phyloP scores from a whole-genome alignment of 1,140 invertebrate species.

The Mycetomoellerius zeteki region DNA sequence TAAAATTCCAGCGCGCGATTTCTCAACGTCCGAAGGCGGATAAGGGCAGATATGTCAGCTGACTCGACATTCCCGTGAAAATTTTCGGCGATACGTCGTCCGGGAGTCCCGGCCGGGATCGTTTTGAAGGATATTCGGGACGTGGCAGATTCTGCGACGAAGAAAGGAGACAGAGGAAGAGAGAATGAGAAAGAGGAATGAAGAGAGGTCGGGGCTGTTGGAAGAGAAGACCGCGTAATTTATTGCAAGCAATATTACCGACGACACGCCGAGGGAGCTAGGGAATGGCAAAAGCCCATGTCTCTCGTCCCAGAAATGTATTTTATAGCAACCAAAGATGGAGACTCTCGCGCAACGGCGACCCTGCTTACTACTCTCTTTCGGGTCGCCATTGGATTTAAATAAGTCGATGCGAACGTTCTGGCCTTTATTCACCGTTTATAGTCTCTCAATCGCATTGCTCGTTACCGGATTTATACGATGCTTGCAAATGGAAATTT shows the following conservation, averaged over 20 bases:
- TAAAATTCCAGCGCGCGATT: constrained; percentile 41
- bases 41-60: constrained; percentile 19
- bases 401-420: constrained; percentile 53
- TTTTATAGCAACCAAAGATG: constrained; percentile 62
- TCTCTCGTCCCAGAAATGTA: constrained; percentile 32
- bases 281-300: constrained; percentile 30
- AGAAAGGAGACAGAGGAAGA: neutral
- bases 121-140: constrained; percentile 42
- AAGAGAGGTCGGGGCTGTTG: neutral
- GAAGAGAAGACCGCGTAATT: constrained; percentile 65
- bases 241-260: constrained; percentile 74
- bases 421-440: constrained; percentile 15
- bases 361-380: constrained; percentile 32
- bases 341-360: neutral
- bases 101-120: constrained; percentile 45
- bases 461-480: constrained; percentile 24
- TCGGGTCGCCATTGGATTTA: constrained; percentile 40
- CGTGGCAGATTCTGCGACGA: constrained; percentile 14
- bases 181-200: neutral
- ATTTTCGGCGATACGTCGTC: constrained; percentile 64
- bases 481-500: neutral
- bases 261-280: constrained; percentile 32
- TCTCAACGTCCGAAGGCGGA: constrained; percentile 23
- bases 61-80: constrained; percentile 63
- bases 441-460: constrained; percentile 10